Evolutionary conservation across 2,797 vertebrate genomes (phyloP), one percentile per base, ranked within the genome.

Genomic region (Halcyon chelicuti): DNA sequence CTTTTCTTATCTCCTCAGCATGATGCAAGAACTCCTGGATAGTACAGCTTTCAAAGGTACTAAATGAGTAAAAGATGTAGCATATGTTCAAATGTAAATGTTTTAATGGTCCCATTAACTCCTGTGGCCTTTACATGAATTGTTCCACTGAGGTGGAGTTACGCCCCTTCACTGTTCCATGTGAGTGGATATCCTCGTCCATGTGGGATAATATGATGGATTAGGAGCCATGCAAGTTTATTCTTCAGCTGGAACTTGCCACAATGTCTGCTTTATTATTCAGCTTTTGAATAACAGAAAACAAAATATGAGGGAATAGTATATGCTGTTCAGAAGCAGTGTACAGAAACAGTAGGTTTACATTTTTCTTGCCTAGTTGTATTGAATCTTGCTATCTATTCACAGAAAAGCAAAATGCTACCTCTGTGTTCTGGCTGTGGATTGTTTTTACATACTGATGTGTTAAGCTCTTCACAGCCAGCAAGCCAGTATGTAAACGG

Each of bases 391-490:
- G 14, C 15, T 82, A 49, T 55, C 25, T 37, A 6, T 82, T 91
- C 67, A 79, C 22, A 49, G 82, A 82, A 73, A 81, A 67, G 13
- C 16, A 51, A 72, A 72, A 71, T 63, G 60, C 52, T 91, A 60
- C 10, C 54, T 55, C 7, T 86, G 19, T 77, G 40, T 81, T 6
- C 61, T 91, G 22, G 42, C 25, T 82, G 11, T 44, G 68, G 51
- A 55, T 14, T 72, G 74, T 55, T 94, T 63, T 93, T n/a, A 93
- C 91, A 86, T 93, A 94, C 63, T 91, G 51, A 86, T 90, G 8
- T 65, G 7, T 42, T 70, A 51, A 93, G 49, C 7, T 63, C 19
- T 78, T 80, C 79, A 40, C 12, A 77, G 63, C 12, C 20, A 80
- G 55, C 57, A 95, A 68, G 31, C 10, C 42, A 42, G 7, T 11